Percentiles rank a stretch among this genome's conserved stretches.
phyloP scores from a whole-genome alignment of 2,888 invertebrate genomes.

The Girardia tigrina region DNA sequence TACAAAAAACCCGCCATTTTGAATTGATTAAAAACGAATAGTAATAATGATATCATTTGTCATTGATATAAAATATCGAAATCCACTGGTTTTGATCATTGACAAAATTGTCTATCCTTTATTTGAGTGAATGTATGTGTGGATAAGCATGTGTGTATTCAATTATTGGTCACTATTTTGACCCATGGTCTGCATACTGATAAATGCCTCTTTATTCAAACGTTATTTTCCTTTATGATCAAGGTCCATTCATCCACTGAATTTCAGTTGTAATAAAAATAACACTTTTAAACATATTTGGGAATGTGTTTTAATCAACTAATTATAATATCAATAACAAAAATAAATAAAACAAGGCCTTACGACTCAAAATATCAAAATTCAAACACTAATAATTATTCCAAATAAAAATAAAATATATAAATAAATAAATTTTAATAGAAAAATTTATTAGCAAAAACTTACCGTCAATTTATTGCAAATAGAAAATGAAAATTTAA shows the following conservation, averaged over 20 bases:
- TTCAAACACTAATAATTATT: background rate
- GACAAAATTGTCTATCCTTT: background rate
- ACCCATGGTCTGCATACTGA: background rate
- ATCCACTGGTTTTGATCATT: constrained; percentile 8
- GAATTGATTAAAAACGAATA: constrained; percentile 19
- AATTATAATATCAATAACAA: background rate
- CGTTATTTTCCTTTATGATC: background rate
- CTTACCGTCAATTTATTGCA: background rate
- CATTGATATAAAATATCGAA: background rate
- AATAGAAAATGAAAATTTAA: constrained; percentile 23
- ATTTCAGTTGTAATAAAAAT: background rate
- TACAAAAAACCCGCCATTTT: constrained; percentile 23
- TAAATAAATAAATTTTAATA: background rate
- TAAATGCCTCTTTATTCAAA: constrained; percentile 15
- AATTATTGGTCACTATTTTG: background rate
- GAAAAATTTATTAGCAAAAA: background rate
- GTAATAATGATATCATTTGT: background rate
- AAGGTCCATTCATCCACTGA: background rate
- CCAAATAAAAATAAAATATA: background rate
- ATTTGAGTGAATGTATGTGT: no score
- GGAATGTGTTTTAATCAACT: background rate
- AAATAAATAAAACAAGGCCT: background rate
- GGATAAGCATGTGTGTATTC: no score
- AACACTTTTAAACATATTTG: background rate
- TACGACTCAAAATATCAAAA: background rate